Base-by-base conservation (phyloP, 2,797 vertebrate genomes). In the Sphaeramia orbicularis region DNA sequence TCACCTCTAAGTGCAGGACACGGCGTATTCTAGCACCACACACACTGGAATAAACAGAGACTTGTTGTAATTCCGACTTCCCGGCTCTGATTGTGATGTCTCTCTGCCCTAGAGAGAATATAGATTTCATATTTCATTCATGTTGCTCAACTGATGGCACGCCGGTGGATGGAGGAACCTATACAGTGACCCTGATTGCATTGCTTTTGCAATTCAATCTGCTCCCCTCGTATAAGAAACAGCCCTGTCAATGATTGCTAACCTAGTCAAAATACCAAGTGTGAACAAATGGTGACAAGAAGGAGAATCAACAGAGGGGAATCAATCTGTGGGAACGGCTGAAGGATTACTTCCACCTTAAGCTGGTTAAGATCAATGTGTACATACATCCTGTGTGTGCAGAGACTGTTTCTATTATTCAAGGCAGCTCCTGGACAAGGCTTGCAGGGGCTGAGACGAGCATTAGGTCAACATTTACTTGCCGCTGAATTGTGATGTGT, bases 301-400 rank as follows among this genome's bases (percentile, higher is more conserved):
- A 65, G 45, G 59, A 71, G 68, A 83, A 84, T 83, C 71, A 78
- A 82, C 84, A 64, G 65, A 68, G 53, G 44, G 67, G 78, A 83
- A 90, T 92, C 86, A 84, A 90, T 89, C 84, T 78, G 64, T 21
- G 62, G 66, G 69, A 75, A 66, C 73, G 61, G 76, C 65, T 63
- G 81, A 40, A 66, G 76, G 84, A 90, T 89, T 84, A 86, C 69
- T 72, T 83, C 78, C 87, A 86, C 80, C 74, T 58, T 81, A 79
- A 84, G 74, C 66, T 67, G 80, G 82, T 86, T 64, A 65, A 78
- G 78, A 88, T 88, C 83, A 84, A 83, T 80, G 83, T 53, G 56
- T 76, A 65, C 74, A 74, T 80, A 71, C 48, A 59, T 10, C 2
- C 61, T 27, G 48, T 64, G 57, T 66, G 66, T 58, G 66, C 10